A percentile compares a stretch with the other conserved stretches of the same genome.
Conservation (phyloP, 2,888 invertebrate genomes). For the Drosophila ochracea region DNA sequence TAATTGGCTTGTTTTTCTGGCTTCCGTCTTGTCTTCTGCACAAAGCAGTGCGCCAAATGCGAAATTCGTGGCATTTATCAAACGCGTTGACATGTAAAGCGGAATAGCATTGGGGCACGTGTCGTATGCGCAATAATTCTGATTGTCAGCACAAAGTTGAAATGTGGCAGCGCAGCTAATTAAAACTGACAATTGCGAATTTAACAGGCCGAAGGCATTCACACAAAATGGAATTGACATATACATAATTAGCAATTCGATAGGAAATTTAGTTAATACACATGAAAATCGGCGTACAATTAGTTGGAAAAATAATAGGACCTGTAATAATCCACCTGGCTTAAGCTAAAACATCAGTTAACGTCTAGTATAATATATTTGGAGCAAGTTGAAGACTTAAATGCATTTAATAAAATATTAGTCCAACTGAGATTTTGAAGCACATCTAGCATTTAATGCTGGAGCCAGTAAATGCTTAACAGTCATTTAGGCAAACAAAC, state of each 20-base stretch:
- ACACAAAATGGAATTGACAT: slow-evolving; percentile 11
- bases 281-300: slow-evolving; percentile 8
- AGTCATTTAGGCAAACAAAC: slow-evolving; percentile 36
- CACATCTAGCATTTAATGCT: slow-evolving; percentile 2
- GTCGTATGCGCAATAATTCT: slow-evolving; percentile 45
- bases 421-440: slow-evolving; percentile 4
- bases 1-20: slow-evolving; percentile 57
- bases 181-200: slow-evolving; percentile 37
- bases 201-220: slow-evolving; percentile 7
- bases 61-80: slow-evolving; percentile 40
- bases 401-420: neutral
- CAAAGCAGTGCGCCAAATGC: slow-evolving; percentile 12
- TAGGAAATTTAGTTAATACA: slow-evolving; percentile 3
- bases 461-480: neutral
- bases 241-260: slow-evolving; percentile 27
- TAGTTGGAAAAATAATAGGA: neutral
- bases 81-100: slow-evolving; percentile 25
- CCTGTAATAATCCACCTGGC: neutral
- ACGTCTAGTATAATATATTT: too few species aligned
- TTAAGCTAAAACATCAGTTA: neutral
- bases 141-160: neutral
- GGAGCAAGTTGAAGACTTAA: neutral
- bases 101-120: slow-evolving; percentile 18
- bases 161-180: slow-evolving; percentile 24
- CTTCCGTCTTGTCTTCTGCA: neutral